Evolutionary conservation across 2,888 invertebrate genomes (phyloP), one percentile per base, ranked within the genome.

Genomic region (Pteria penguin): DNA sequence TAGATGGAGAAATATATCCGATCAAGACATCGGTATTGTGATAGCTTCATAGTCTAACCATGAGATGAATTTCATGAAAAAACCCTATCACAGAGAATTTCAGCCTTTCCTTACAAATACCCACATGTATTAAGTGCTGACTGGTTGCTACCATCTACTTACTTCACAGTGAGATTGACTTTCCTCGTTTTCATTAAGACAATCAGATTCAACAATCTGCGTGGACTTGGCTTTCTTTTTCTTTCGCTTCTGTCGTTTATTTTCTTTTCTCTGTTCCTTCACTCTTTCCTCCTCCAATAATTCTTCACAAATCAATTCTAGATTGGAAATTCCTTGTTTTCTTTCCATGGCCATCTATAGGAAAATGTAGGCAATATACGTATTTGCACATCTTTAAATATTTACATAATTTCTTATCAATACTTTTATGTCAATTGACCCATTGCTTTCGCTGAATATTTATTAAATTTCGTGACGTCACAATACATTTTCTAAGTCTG

Each of bases 221-320:
- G 82, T 80, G 27, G 84, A 83, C 73, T 85, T 88, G 14, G 89
- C 88, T 75, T 89, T 88, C 82, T 90, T 90, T 82, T 89, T 89
- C 73, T 88, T 89, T 68, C 86, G 84, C 74, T 95, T 95, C 67
- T 97, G 94, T 92, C 97, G 96, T 92, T 97, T 96, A 90, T 96
- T 96, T 92, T 97, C 97, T 88, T 96, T 96, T 85, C 96, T 94
- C 87, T 96, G 95, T 88, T 96, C 96, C 89, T 96, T 95, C 5
- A 95, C 95, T 80, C 95, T 94, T 92, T 97, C 97, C 86, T 97
- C 97, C 86, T 96, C 95, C 65, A 96, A 95, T 80, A 97, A 94
- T 93, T 97, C 97, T 84, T 96, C 96, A 89, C 96, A 97, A 33
- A 97, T 93, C 81, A 97, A 93, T 93, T 98, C 97, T 79, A 98